Conservation (phyloP, 2,113 vertebrate genomes). For the Hypanus sabinus region DNA sequence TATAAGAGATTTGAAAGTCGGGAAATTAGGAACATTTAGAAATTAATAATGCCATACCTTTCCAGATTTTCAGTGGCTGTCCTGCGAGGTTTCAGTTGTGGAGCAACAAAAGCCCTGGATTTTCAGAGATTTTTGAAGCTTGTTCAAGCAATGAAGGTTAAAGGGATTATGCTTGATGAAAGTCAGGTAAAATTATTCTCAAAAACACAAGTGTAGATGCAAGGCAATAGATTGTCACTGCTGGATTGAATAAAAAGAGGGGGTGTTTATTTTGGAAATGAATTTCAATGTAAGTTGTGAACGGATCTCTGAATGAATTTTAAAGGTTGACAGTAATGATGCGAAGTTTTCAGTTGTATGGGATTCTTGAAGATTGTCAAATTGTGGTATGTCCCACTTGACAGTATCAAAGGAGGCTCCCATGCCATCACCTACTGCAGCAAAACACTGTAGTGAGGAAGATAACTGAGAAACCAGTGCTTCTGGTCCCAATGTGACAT, state of each 20-base stretch:
- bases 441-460: no score
- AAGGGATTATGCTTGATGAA: conserved; percentile 25
- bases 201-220: neutral
- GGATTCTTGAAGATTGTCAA: neutral
- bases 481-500: neutral
- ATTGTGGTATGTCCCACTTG: neutral
- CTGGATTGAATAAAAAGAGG: neutral
- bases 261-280: neutral
- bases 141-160: conserved; percentile 39
- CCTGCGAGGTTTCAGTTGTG: conserved; percentile 43
- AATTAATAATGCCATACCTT: neutral
- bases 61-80: conserved; percentile 39
- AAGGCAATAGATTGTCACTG: neutral
- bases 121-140: conserved; percentile 35
- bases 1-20: neutral
- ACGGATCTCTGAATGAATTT: neutral
- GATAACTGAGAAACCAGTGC: no score
- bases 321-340: neutral
- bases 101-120: conserved; percentile 39
- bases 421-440: neutral
- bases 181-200: conserved; percentile 39
- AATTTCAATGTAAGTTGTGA: neutral
- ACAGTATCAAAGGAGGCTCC: neutral
- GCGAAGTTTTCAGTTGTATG: neutral
- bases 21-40: neutral